phyloP scores from a whole-genome alignment of 1,140 invertebrate genomes.

The Drosophila pallidifrons region DNA sequence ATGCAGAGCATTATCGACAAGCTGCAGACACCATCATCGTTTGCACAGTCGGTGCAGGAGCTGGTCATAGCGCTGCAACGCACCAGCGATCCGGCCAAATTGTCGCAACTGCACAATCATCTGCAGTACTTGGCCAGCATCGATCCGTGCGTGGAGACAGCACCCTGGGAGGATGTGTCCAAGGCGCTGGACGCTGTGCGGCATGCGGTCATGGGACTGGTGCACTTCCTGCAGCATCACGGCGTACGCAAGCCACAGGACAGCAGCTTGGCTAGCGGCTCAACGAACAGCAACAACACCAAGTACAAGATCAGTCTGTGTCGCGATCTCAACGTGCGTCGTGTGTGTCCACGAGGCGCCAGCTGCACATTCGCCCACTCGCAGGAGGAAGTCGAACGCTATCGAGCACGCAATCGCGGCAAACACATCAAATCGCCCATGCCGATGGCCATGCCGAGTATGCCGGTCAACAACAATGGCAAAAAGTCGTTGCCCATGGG shows the following conservation, averaged over 20 bases:
- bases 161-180: constrained; percentile 90
- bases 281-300: constrained; percentile 87
- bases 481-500: constrained; percentile 55
- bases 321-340: constrained; percentile 91
- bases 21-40: constrained; percentile 96
- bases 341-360: constrained; percentile 93
- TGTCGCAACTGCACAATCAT: constrained; percentile 91
- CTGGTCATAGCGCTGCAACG: constrained; percentile 96
- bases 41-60: constrained; percentile 96
- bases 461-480: constrained; percentile 18
- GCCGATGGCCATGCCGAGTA: constrained; percentile 32
- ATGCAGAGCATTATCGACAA: constrained; percentile 99
- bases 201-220: constrained; percentile 92
- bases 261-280: constrained; percentile 86
- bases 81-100: constrained; percentile 94
- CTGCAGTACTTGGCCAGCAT: constrained; percentile 94
- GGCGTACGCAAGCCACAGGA: constrained; percentile 88
- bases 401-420: constrained; percentile 81
- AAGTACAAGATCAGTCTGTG: constrained; percentile 97
- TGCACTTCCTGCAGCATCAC: constrained; percentile 94
- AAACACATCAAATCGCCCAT: constrained; percentile 65
- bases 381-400: constrained; percentile 95
- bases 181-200: constrained; percentile 92
- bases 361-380: constrained; percentile 97
- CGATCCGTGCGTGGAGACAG: constrained; percentile 89